These are phyloP conservation scores for Anthophora plumipes DNA, from an alignment of 2,888 invertebrate genomes.

Conservation along the genomic window DNA sequence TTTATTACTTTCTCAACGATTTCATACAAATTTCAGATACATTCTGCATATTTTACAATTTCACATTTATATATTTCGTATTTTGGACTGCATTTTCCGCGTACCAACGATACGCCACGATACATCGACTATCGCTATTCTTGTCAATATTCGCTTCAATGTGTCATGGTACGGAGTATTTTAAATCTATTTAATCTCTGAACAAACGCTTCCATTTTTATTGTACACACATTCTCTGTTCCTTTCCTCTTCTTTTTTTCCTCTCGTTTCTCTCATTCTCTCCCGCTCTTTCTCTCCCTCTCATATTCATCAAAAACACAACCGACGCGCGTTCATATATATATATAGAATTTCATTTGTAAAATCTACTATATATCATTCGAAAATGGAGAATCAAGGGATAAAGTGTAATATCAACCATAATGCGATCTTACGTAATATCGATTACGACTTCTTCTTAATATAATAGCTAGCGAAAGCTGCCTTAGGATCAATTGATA, in stretches of 20 bases:
- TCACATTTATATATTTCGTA: slow-evolving; percentile 51
- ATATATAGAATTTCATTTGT: not conserved
- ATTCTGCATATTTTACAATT: slow-evolving; percentile 74
- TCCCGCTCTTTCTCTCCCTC: not conserved
- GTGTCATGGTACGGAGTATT: slow-evolving; percentile 71
- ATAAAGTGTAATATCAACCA: slow-evolving; percentile 21
- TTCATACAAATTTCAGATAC: slow-evolving; percentile 75
- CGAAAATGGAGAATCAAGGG: slow-evolving; percentile 12
- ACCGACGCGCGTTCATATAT: slow-evolving; percentile 2
- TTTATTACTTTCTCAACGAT: slow-evolving; percentile 79
- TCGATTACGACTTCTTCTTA: slow-evolving; percentile 36
- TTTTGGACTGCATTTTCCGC: slow-evolving; percentile 44
- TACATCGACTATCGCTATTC: slow-evolving; percentile 49
- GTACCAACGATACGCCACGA: slow-evolving; percentile 21
- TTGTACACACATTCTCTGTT: slow-evolving; percentile 33
- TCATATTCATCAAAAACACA: not conserved
- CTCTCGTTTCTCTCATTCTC: not conserved
- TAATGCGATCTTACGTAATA: slow-evolving; percentile 36
- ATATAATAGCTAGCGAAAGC: slow-evolving; percentile 44
- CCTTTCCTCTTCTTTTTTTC: not conserved
- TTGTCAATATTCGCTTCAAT: slow-evolving; percentile 50
- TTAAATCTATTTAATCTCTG: slow-evolving; percentile 56
- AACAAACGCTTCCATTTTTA: slow-evolving; percentile 49
- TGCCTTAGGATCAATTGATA: slow-evolving; percentile 39
- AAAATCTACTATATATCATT: slow-evolving; percentile 3